Conservation (phyloP, 2,797 vertebrate genomes). For the Gymnopithys bicolor region DNA sequence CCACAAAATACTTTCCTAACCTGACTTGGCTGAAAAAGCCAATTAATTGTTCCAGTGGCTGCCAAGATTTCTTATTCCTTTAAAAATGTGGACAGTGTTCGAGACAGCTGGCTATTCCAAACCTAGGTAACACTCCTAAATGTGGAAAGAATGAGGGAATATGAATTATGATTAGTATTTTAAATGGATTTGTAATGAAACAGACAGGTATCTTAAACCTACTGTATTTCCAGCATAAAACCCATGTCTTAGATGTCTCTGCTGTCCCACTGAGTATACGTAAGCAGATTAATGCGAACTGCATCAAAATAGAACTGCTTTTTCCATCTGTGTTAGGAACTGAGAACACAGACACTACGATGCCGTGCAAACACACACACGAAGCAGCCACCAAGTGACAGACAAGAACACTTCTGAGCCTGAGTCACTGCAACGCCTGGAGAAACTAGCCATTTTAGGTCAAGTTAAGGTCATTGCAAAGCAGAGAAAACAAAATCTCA, state of each 20-base stretch:
- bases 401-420: neutral
- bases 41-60: constrained; percentile 75
- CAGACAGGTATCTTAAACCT: neutral
- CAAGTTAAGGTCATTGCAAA: constrained; percentile 32
- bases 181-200: constrained; percentile 43
- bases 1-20: constrained; percentile 73
- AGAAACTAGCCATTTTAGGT: constrained; percentile 7
- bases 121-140: constrained; percentile 61
- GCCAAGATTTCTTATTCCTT: constrained; percentile 70
- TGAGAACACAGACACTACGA: neutral
- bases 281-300: neutral
- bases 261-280: neutral
- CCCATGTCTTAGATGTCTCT: neutral
- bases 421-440: neutral
- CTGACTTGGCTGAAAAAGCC: constrained; percentile 75
- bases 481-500: neutral
- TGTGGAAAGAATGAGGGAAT: constrained; percentile 64
- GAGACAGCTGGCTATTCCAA: constrained; percentile 66
- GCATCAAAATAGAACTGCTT: neutral
- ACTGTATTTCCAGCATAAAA: neutral
- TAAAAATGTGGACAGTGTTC: constrained; percentile 47
- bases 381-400: neutral
- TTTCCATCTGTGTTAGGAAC: neutral
- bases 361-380: neutral
- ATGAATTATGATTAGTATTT: constrained; percentile 55